Evolutionary conservation across 2,113 vertebrate species (phyloP), one percentile per base, ranked within the genome.

Genomic region (Blennius ocellaris): DNA sequence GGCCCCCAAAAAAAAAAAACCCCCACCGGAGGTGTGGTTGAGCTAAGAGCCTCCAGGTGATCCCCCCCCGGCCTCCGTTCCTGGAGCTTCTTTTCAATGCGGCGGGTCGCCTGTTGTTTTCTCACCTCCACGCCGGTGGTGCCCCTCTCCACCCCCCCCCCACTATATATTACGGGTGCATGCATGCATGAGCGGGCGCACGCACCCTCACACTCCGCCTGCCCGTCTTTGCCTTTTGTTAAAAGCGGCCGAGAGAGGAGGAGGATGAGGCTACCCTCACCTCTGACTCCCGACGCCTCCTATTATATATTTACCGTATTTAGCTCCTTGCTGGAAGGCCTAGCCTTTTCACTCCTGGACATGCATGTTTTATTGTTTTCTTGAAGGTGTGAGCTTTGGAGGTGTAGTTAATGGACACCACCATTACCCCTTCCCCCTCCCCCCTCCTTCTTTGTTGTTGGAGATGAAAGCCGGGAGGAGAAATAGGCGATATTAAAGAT

Each of bases 241-340:
- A 92, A 93, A 94, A 94, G 94, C 89, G 63, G 63, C 88, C 84
- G 85, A 79, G 87, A 90, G 85, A 86, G 72, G 43, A n/a, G 45
- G 74, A 81, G 4, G 21, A 30, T 56, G 76, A 82, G 66, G 80
- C 90, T 87, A 89, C 84, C 89, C 74, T 70, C 89, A 90, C 87
- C 81, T 89, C 84, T 80, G 86, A 79, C 81, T 87, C 84, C 84
- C 44, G 86, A 80, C 89, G 86, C 83, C 82, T 84, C 70, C 65
- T 85, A 88, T 92, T 89, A 91, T 85, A 87, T 89, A 90, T 91
- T 90, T 86, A 90, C 81, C 82, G 85, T 84, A 86, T 91, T 87
- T 91, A 84, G 83, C 77, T 80, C 83, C 50, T 85, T 83, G 65
- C 73, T 9, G 12, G 14, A 73, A 66, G 77, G 61, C 8, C 73